Evolutionary conservation across 2,888 invertebrate genomes (phyloP).

Genomic region (Watsonalla cultraria): DNA sequence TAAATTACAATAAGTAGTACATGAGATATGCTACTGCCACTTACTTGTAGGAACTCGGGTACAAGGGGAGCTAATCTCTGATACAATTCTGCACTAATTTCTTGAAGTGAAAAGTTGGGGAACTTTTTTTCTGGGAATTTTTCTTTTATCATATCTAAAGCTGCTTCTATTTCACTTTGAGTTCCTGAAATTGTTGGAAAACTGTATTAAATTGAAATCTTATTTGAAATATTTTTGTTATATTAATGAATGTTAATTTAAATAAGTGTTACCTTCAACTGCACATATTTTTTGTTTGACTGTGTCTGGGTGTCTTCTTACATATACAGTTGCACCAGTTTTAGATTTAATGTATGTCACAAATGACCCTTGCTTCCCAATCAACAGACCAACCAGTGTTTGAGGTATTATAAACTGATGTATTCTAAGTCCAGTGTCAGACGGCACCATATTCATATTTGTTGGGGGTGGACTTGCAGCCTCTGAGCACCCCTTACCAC

Average conservation of each 20-base stretch:
- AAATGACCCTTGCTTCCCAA: slow-evolving; percentile 90
- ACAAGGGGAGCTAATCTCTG: slow-evolving; percentile 68
- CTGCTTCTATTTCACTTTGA: slow-evolving; percentile 87
- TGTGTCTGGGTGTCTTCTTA: slow-evolving; percentile 87
- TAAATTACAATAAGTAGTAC: slow-evolving; percentile 1
- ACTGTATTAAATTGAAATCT: too few relatives aligned
- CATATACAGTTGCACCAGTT: slow-evolving; percentile 87
- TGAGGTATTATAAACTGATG: slow-evolving; percentile 88
- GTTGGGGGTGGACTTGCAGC: slow-evolving; percentile 84
- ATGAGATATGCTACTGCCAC: slow-evolving; percentile 20
- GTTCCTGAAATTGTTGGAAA: slow-evolving; percentile 72
- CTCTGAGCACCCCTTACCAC: slow-evolving; percentile 89
- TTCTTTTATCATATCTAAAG: slow-evolving; percentile 89
- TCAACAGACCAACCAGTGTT: slow-evolving; percentile 89
- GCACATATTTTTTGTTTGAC: slow-evolving; percentile 89
- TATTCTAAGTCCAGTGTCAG: slow-evolving; percentile 67
- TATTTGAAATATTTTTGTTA: background rate
- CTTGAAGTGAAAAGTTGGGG: slow-evolving; percentile 86
- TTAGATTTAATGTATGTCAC: slow-evolving; percentile 89
- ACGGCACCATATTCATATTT: slow-evolving; percentile 71
- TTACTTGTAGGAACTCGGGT: slow-evolving; percentile 79
- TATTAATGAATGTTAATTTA: too few relatives aligned
- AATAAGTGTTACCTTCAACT: slow-evolving; percentile 82
- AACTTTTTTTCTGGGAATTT: slow-evolving; percentile 90
- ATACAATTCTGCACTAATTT: slow-evolving; percentile 75